Percentiles rank a stretch among this genome's conserved stretches.
These are phyloP conservation scores for Diaprepes abbreviatus DNA, from an alignment of 2,888 invertebrate genomes.

Conservation along the genomic window DNA sequence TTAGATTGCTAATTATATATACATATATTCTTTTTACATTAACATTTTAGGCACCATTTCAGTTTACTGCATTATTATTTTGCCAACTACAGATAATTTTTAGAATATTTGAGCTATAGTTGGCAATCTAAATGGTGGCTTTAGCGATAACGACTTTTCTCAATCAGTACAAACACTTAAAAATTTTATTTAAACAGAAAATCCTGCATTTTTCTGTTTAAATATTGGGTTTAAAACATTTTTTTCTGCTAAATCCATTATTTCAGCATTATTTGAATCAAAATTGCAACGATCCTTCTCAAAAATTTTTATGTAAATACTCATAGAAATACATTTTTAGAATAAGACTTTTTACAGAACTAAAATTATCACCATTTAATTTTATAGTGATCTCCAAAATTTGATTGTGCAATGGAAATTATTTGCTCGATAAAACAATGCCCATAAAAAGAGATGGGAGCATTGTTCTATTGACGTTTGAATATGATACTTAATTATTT, in stretches of 20 bases:
- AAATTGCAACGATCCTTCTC: conserved; percentile 7
- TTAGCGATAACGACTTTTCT: neutral
- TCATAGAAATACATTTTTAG: conserved; percentile 5
- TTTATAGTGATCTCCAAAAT: conserved; percentile 16
- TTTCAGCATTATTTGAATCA: conserved; percentile 5
- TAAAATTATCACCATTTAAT: neutral
- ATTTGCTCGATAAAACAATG: neutral
- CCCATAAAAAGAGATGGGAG: neutral
- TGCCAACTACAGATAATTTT: neutral
- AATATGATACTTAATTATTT: neutral
- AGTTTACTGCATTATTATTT: neutral
- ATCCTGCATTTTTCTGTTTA: neutral
- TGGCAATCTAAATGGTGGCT: conserved; percentile 39
- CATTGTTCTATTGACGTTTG: neutral
- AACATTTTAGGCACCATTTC: neutral
- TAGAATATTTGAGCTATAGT: conserved; percentile 44
- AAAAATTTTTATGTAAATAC: conserved; percentile 7
- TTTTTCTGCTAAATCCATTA: neutral
- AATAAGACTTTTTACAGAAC: neutral
- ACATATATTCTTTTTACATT: neutral
- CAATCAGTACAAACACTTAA: conserved; percentile 8
- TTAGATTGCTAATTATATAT: conserved; percentile 32
- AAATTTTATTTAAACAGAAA: neutral
- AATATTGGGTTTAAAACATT: neutral
- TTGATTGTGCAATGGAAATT: conserved; percentile 14